Conservation (phyloP, 2,888 invertebrate species). For the Lepidonotus clava region DNA sequence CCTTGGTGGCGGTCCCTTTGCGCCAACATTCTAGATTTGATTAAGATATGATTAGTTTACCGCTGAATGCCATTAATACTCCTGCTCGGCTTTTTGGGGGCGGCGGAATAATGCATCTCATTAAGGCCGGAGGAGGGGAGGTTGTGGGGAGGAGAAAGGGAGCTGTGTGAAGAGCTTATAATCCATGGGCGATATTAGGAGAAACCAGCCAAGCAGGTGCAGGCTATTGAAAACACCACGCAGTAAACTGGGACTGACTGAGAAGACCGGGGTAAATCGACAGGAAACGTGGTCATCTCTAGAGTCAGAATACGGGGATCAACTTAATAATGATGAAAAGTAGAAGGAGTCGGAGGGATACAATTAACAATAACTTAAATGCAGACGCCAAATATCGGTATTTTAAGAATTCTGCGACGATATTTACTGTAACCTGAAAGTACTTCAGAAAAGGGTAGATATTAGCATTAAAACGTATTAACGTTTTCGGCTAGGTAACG, state of each 20-base stretch:
- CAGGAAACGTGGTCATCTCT: too few relatives aligned
- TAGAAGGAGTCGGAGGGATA: too few relatives aligned
- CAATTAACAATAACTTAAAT: too few relatives aligned
- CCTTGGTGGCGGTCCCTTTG: constrained; percentile 9
- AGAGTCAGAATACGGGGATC: too few relatives aligned
- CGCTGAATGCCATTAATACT: constrained; percentile 41
- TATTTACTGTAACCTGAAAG: too few relatives aligned
- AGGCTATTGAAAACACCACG: neutral
- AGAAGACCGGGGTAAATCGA: too few relatives aligned
- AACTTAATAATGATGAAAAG: too few relatives aligned
- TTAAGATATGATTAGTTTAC: constrained; percentile 54
- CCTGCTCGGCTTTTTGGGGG: neutral
- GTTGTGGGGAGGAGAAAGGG: neutral
- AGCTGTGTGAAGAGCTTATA: neutral
- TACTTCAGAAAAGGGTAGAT: too few relatives aligned
- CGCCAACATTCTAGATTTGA: constrained; percentile 48
- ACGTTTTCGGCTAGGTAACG: too few relatives aligned
- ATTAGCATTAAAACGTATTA: too few relatives aligned
- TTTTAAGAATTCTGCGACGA: too few relatives aligned
- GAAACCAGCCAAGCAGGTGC: neutral
- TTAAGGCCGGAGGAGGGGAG: neutral
- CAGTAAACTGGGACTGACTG: neutral
- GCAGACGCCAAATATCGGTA: too few relatives aligned
- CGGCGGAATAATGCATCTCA: constrained; percentile 32
- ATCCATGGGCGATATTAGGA: constrained; percentile 3